Conservation (phyloP, 2,888 invertebrate species). For the Chironomus riparius region DNA sequence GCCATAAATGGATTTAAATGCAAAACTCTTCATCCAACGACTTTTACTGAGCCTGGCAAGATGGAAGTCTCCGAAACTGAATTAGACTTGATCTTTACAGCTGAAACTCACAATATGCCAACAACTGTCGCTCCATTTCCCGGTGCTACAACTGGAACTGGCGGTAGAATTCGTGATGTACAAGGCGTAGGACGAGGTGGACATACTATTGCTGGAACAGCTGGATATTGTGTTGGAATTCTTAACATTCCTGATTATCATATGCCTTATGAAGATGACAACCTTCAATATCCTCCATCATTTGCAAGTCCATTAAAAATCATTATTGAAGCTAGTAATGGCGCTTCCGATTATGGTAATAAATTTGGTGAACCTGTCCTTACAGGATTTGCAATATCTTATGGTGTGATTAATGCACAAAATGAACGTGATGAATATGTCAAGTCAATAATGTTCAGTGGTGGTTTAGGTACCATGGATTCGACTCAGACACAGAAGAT, state of each 20-base stretch:
- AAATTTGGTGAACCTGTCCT: conserved; percentile 97
- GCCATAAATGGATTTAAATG: conserved; percentile 78
- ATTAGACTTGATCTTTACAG: conserved; percentile 91
- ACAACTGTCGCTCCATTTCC: conserved; percentile 96
- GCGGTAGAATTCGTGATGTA: conserved; percentile 89
- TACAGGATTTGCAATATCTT: conserved; percentile 83
- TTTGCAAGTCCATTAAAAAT: conserved; percentile 86
- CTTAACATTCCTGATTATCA: conserved; percentile 77
- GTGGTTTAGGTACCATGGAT: conserved; percentile 87
- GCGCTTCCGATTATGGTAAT: conserved; percentile 98
- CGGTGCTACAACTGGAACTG: conserved; percentile 96
- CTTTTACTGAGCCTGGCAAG: conserved; percentile 49
- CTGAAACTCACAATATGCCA: conserved; percentile 98
- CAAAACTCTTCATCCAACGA: conserved; percentile 55
- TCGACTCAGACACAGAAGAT: conserved; percentile 70
- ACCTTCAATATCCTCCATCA: conserved; percentile 70
- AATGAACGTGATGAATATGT: conserved; percentile 81
- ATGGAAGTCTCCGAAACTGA: conserved; percentile 52
- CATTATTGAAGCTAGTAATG: conserved; percentile 91
- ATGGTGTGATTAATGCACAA: conserved; percentile 61
- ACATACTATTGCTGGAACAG: conserved; percentile 88
- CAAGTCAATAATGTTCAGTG: conserved; percentile 99
- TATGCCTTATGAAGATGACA: conserved; percentile 76
- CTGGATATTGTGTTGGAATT: conserved; percentile 93
- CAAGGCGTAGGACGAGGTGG: conserved; percentile 93